Evolutionary conservation across 1,140 invertebrate species (phyloP).

Genomic region (Cephus cinctus): DNA sequence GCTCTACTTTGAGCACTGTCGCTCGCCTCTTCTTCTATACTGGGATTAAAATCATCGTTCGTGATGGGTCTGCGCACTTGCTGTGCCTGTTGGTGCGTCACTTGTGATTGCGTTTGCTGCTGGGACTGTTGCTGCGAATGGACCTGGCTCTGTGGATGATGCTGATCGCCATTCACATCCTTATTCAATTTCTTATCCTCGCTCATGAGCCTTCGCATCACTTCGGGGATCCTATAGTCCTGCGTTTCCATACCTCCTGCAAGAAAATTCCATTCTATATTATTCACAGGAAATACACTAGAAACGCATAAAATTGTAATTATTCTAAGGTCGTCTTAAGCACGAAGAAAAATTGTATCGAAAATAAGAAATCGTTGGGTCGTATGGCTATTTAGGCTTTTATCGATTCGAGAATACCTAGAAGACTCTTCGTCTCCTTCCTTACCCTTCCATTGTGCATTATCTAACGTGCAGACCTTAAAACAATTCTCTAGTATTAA

Average conservation of each 20-base stretch:
- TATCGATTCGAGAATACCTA: constrained; percentile 54
- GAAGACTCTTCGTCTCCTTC: constrained; percentile 21
- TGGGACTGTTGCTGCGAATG: constrained; percentile 35
- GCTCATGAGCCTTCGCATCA: constrained; percentile 61
- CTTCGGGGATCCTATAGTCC: constrained; percentile 59
- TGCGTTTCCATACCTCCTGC: constrained; percentile 49
- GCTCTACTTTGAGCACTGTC: constrained; percentile 62
- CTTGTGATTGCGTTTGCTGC: constrained; percentile 33
- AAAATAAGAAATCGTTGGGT: too few relatives aligned
- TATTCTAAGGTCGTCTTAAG: too few relatives aligned
- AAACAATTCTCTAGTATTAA: background rate
- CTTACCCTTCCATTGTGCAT: too few relatives aligned
- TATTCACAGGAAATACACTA: too few relatives aligned
- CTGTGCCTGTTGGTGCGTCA: constrained; percentile 38
- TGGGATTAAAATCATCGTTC: constrained; percentile 53
- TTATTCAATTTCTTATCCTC: constrained; percentile 58
- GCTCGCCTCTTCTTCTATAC: constrained; percentile 54
- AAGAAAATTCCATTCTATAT: too few relatives aligned
- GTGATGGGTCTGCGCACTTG: constrained; percentile 43
- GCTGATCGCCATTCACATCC: constrained; percentile 46
- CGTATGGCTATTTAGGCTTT: too few relatives aligned
- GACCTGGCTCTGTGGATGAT: constrained; percentile 37
- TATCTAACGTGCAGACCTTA: background rate
- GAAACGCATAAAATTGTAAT: too few relatives aligned
- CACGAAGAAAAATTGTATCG: too few relatives aligned